Conservation (phyloP, 2,797 vertebrate genomes). For the Hydrolagus colliei region DNA sequence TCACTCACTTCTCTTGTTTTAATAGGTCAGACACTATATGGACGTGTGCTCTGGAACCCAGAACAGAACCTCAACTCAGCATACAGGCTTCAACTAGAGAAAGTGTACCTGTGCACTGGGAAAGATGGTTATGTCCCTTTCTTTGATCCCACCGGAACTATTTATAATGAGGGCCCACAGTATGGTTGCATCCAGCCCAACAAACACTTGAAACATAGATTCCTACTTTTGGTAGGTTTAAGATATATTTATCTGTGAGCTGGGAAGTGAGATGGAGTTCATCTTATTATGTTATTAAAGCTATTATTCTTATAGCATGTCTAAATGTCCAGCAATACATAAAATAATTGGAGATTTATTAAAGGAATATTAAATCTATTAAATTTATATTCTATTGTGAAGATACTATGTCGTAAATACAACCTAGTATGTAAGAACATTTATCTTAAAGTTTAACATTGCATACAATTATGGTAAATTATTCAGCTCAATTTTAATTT, state of each 20-base stretch:
- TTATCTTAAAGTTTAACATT: no score
- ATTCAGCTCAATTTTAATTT: no score
- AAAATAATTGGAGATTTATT: no score
- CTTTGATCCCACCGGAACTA: constrained; percentile 88
- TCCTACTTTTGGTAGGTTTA: constrained; percentile 79
- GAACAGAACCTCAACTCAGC: constrained; percentile 90
- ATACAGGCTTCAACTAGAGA: constrained; percentile 89
- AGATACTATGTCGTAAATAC: no score
- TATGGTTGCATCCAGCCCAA: constrained; percentile 96
- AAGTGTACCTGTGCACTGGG: constrained; percentile 93
- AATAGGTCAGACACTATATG: constrained; percentile 84
- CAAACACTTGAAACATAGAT: constrained; percentile 87
- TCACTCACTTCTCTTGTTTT: constrained; percentile 34
- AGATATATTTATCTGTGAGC: not conserved
- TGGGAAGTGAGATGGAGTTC: no score
- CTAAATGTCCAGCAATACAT: no score
- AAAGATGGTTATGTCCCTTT: constrained; percentile 90
- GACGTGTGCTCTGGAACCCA: constrained; percentile 88
- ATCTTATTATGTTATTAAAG: no score
- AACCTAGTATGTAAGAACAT: no score
- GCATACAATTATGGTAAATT: no score
- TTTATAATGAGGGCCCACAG: constrained; percentile 91
- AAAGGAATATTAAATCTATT: not conserved
- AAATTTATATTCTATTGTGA: not conserved
- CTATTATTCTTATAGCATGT: not conserved